Conservation (phyloP, 2,888 invertebrate genomes). For the Drosophila diplacantha region DNA sequence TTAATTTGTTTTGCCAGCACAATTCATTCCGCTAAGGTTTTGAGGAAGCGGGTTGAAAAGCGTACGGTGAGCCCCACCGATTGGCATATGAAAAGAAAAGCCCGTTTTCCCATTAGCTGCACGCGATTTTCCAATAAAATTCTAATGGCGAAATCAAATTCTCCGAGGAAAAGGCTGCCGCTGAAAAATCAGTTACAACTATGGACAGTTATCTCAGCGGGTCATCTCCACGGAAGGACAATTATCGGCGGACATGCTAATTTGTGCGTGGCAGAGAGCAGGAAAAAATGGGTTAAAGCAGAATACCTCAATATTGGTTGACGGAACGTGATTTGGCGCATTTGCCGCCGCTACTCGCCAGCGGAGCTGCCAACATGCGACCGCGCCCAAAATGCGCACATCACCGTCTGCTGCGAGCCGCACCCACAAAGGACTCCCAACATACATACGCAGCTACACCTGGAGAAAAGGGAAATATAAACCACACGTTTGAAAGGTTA, state of each 20-base stretch:
- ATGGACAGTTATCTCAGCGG: conserved; percentile 71
- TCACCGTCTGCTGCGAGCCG: conserved; percentile 13
- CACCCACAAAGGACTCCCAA: conserved; percentile 17
- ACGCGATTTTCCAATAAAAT: conserved; percentile 70
- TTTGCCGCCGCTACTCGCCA: conserved; percentile 46
- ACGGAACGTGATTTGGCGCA: conserved; percentile 71
- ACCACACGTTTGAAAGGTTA: too few relatives aligned
- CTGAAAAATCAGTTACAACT: conserved; percentile 75
- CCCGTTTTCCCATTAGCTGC: conserved; percentile 55
- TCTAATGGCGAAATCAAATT: conserved; percentile 64
- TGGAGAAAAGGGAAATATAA: not conserved
- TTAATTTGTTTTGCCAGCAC: conserved; percentile 42
- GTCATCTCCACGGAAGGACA: conserved; percentile 75
- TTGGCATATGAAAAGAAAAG: conserved; percentile 5
- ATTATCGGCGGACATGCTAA: conserved; percentile 75
- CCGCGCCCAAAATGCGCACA: conserved; percentile 48
- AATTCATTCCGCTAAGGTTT: conserved; percentile 16
- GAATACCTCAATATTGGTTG: conserved; percentile 75
- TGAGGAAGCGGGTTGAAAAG: conserved; percentile 16
- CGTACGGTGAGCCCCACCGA: not conserved
- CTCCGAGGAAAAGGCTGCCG: conserved; percentile 25
- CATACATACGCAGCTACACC: not conserved
- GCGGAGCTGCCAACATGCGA: conserved; percentile 27
- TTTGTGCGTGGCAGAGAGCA: conserved; percentile 63
- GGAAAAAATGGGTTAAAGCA: conserved; percentile 55